These are phyloP conservation scores for Urocyon cinereoargenteus DNA, from an alignment of 2,797 vertebrate species.

Conservation along the genomic window DNA sequence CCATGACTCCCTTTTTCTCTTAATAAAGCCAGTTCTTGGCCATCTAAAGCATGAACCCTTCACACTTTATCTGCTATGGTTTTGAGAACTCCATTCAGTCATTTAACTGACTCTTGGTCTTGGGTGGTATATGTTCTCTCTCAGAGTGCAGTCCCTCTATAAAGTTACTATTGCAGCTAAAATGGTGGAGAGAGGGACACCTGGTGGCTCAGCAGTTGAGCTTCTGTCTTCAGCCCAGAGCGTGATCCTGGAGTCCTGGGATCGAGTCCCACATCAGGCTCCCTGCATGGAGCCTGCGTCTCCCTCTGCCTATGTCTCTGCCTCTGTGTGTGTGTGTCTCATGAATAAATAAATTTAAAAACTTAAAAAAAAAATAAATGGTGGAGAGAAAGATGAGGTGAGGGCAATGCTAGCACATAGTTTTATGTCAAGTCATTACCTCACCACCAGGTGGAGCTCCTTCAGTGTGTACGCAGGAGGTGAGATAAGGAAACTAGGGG, in stretches of 20 bases:
- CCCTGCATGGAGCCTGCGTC: no score
- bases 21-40: neutral
- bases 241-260: no score
- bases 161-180: neutral
- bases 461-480: neutral
- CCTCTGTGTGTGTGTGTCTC: no score
- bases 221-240: no score
- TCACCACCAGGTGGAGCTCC: neutral
- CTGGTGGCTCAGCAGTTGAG: no score
- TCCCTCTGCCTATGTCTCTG: no score
- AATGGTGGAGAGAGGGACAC: neutral
- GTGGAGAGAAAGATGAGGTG: neutral
- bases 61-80: neutral
- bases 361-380: neutral
- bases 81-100: neutral
- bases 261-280: no score
- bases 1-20: neutral
- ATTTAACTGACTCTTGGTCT: neutral
- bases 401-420: neutral
- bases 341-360: no score
- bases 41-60: neutral
- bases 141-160: neutral
- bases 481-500: conserved; percentile 2
- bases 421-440: neutral
- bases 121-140: neutral